Percentiles rank a stretch among this genome's conserved stretches.
Conservation (phyloP, 2,113 vertebrate genomes). For the Grus americana region DNA sequence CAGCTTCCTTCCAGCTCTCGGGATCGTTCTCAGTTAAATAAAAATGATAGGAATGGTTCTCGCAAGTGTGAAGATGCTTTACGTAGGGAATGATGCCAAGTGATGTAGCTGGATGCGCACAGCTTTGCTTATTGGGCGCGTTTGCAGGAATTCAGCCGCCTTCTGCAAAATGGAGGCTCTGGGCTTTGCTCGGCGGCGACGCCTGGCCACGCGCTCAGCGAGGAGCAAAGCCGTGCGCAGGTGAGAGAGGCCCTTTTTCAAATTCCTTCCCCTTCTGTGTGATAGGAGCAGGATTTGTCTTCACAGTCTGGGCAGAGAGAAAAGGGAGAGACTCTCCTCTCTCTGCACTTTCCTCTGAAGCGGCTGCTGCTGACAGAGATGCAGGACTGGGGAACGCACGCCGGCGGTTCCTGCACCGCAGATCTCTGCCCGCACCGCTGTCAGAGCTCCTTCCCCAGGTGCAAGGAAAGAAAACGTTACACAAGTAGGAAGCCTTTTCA, state of each 20-base stretch:
- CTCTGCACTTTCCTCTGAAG: not conserved
- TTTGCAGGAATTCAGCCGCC: not conserved
- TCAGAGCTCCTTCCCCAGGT: not conserved
- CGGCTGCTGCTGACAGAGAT: not conserved
- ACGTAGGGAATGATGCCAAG: rapidly evolving
- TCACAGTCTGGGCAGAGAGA: not conserved
- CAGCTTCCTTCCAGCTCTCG: not conserved
- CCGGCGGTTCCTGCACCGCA: not conserved
- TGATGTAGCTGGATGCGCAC: not conserved
- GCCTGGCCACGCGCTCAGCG: rapidly evolving
- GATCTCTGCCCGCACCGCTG: rapidly evolving
- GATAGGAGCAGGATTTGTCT: not conserved
- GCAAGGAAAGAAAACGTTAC: not conserved
- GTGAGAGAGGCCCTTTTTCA: not conserved
- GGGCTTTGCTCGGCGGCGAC: not conserved
- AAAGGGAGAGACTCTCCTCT: not conserved
- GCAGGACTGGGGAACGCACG: not conserved
- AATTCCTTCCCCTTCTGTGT: not conserved
- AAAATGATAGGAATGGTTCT: not conserved
- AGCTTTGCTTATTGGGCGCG: rapidly evolving
- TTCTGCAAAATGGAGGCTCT: not conserved
- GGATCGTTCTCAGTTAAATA: not conserved
- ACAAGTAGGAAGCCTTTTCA: not conserved
- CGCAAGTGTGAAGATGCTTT: not conserved
- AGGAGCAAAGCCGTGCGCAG: not conserved